Evolutionary conservation across 2,888 invertebrate species (phyloP).

Genomic region (Drosophila recens): DNA sequence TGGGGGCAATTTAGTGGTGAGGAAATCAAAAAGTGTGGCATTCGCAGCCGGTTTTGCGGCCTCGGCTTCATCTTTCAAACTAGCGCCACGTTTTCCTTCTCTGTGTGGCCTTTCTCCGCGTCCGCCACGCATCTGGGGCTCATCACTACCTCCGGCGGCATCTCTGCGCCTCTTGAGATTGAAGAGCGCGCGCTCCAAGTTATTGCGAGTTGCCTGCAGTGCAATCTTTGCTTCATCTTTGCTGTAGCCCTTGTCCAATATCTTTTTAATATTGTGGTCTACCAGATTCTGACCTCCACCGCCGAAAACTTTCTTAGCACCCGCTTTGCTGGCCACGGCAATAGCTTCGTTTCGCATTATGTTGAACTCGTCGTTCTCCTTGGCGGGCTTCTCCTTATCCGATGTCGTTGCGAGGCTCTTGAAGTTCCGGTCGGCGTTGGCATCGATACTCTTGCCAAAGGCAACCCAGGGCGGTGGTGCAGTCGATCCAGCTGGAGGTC

Average conservation of each 20-base stretch:
- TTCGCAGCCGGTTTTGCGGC: slow-evolving; percentile 91
- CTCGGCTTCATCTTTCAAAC: slow-evolving; percentile 87
- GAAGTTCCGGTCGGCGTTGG: slow-evolving; percentile 88
- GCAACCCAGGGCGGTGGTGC: slow-evolving; percentile 97
- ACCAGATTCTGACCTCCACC: slow-evolving; percentile 89
- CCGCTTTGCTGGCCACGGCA: slow-evolving; percentile 92
- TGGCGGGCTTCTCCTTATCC: slow-evolving; percentile 86
- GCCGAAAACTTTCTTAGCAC: slow-evolving; percentile 88
- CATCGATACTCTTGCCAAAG: slow-evolving; percentile 91
- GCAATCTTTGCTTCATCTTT: slow-evolving; percentile 92
- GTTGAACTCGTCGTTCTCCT: slow-evolving; percentile 94
- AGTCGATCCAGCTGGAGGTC: slow-evolving; percentile 87
- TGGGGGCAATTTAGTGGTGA: slow-evolving; percentile 90
- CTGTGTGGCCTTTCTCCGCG: slow-evolving; percentile 51
- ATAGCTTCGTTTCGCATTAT: slow-evolving; percentile 95
- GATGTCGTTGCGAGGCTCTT: slow-evolving; percentile 88
- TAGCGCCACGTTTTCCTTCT: slow-evolving; percentile 74
- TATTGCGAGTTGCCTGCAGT: slow-evolving; percentile 89
- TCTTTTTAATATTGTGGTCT: slow-evolving; percentile 91
- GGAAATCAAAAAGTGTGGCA: slow-evolving; percentile 92
- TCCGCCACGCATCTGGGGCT: slow-evolving; percentile 39
- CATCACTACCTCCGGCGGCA: slow-evolving; percentile 79
- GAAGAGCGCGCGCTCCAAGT: slow-evolving; percentile 90
- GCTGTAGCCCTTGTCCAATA: slow-evolving; percentile 92
- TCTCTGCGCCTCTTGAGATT: slow-evolving; percentile 88